phyloP scores from a whole-genome alignment of 2,113 vertebrate genomes.

The Synodontis membranacea region DNA sequence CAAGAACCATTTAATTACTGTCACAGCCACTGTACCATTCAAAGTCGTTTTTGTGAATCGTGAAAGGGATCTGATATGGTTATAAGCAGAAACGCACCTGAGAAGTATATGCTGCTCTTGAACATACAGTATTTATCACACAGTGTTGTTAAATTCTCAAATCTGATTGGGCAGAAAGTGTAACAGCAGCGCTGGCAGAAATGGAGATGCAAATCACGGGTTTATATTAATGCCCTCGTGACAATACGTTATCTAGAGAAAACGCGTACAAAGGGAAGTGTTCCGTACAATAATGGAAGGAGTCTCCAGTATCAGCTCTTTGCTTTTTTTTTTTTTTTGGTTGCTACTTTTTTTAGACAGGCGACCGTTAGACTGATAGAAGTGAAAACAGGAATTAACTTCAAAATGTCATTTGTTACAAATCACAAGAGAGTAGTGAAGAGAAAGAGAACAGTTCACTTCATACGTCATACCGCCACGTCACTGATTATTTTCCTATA shows the following conservation, averaged over 20 bases:
- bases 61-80: background rate
- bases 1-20: too few species aligned
- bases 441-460: too few species aligned
- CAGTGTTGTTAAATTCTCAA: background rate
- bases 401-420: background rate
- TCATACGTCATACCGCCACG: background rate
- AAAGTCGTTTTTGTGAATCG: background rate
- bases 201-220: background rate
- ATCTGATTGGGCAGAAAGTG: background rate
- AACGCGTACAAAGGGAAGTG: background rate
- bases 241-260: background rate
- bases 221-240: background rate
- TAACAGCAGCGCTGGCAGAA: too few species aligned
- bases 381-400: background rate
- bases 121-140: background rate
- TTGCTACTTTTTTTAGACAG: background rate
- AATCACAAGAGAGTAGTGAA: background rate
- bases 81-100: background rate
- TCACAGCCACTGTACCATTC: background rate
- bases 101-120: background rate
- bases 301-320: background rate
- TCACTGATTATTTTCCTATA: constrained; percentile 4
- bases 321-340: background rate
- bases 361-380: too few species aligned
- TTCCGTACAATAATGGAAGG: background rate